Evolutionary conservation across 2,888 invertebrate genomes (phyloP), one percentile per base, ranked within the genome.

Genomic region (Xiphydria camelus): DNA sequence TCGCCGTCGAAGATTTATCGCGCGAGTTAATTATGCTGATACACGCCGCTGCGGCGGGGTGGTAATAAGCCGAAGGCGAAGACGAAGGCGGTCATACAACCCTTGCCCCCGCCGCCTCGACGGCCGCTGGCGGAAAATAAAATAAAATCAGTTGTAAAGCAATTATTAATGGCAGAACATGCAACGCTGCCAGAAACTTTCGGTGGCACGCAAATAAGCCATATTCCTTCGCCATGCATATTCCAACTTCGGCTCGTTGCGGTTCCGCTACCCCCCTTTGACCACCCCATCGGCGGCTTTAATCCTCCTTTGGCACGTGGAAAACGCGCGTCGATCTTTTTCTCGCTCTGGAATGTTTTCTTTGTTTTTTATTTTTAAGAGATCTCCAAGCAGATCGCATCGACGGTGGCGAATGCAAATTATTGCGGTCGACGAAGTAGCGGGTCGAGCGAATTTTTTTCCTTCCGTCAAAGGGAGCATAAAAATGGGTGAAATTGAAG

Each of bases 151-250:
- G 70, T 68, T 66, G 66, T 59, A 61, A 70, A 70, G 72, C 70
- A 73, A 74, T 73, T 74, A 73, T 72, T 71, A 73, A 73, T 70
- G 66, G 62, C 60, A 62, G 59, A 55, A 68, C 72, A 69, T 72
- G 70, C 69, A 70, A 73, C 55, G 61, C 54, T 67, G 62, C 62
- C 62, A 62, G 64, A 73, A 74, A 73, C 62, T 73, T 72, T 73
- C 50, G 65, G 56, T 55, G 57, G 68, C 74, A 71, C 72, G 74
- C 74, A 70, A 73, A 73, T 75, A 70, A 74, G 70, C 70, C 68
- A 68, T 73, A 71, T 72, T 70, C 67, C 69, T 69, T 68, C 49
- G 51, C 56, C 58, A 54, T 64, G 61, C 64, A 64, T 63, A 62
- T 63, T 64, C 59, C 61, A 70, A 72, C 68, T 70, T 71, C 54